Evolutionary conservation across 2,797 vertebrate genomes (phyloP), one percentile per base, ranked within the genome.

Genomic region (Synaphobranchus kaupii): DNA sequence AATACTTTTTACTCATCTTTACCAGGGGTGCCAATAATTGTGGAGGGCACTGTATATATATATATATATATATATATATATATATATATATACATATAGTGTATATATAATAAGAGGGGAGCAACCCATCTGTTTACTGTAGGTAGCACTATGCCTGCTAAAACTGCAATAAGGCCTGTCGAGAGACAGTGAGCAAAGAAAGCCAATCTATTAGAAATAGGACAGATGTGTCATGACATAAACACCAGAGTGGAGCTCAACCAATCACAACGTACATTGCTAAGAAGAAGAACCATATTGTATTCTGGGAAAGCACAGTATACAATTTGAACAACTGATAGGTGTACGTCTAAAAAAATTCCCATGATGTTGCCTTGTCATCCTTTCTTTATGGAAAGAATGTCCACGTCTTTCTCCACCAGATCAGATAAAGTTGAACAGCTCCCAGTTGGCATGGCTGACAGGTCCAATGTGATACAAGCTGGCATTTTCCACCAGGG

Each of bases 401-500:
- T 48, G 48, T 48, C 76, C 22, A 48, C 22, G 22, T 25, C 44
- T n/a, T 80, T 80, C 44, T 20, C 1, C 44, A 8, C 20, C 15
- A 9, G 71, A 39, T 76, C 71, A 76, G 76, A 80, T 80, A 48
- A 80, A 48, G 6, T 8, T 20, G 17, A 76, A 76, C 15, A 76
- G 34, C 39, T 17, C 63, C 5, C 22, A 66, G 63, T 4, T 25
- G 9, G 68, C 31, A 73, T 22, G 39, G 39, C 39, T 47, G 76
- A n/a, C 76, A 48, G 28, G 34, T 76, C 10, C 71, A 76, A 76
- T 39, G 71, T 8, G 5, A 76, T 76, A 76, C 34, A 76, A 34
- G 71, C 3, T 76, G 71, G 73, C 60, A 13, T 88, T 91, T 90
- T 73, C 88, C 85, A 86, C 63, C 86, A 50, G 68, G 87, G 84